phyloP scores from a whole-genome alignment of 2,888 invertebrate genomes.

The Limnephilus marmoratus region DNA sequence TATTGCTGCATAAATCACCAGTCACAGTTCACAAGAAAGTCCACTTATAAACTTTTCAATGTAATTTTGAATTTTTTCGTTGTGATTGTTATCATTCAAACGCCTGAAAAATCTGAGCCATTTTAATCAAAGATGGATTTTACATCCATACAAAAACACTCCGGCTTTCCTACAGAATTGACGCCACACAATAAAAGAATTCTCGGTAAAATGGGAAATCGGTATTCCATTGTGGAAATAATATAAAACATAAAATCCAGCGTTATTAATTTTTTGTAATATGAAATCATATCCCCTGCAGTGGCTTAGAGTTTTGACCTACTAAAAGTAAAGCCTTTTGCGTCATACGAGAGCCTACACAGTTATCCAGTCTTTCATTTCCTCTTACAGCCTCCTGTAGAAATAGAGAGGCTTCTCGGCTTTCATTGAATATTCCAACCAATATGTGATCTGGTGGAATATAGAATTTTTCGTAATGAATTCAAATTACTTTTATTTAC shows the following conservation, averaged over 20 bases:
- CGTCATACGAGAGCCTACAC: neutral
- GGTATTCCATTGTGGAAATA: neutral
- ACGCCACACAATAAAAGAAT: neutral
- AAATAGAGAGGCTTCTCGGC: neutral
- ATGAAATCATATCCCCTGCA: conserved; percentile 1
- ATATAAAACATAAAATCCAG: neutral
- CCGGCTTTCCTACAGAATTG: neutral
- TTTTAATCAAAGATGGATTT: neutral
- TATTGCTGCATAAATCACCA: too few relatives aligned
- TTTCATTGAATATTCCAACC: neutral
- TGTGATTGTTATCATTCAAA: too few relatives aligned
- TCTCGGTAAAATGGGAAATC: neutral
- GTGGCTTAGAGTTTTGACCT: neutral
- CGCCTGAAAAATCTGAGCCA: too few relatives aligned
- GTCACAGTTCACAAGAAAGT: too few relatives aligned
- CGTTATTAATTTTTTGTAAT: neutral
- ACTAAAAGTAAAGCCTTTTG: neutral
- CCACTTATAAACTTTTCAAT: too few relatives aligned
- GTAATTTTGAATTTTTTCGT: too few relatives aligned
- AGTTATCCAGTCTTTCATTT: neutral
- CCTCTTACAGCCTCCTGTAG: neutral
- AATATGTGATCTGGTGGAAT: neutral
- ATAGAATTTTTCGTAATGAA: neutral
- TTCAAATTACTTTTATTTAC: neutral
- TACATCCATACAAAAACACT: neutral